These are phyloP conservation scores for Xiphydria camelus DNA, from an alignment of 2,888 invertebrate genomes.

Conservation along the genomic window DNA sequence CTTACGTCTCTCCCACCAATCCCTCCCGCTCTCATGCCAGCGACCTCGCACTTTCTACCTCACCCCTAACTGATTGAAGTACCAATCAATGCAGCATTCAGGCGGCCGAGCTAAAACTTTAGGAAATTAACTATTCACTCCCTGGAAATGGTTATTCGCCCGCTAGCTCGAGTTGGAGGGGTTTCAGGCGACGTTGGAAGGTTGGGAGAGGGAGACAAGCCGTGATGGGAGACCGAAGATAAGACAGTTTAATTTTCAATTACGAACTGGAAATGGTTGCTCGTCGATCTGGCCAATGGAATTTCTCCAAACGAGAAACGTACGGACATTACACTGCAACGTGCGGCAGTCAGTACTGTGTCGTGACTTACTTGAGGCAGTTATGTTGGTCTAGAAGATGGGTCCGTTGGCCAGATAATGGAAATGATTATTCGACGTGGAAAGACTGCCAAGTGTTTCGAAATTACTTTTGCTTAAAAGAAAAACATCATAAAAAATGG, in stretches of 20 bases:
- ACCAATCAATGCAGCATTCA: slow-evolving; percentile 57
- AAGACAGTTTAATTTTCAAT: slow-evolving; percentile 55
- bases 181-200: slow-evolving; percentile 19
- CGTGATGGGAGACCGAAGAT: slow-evolving; percentile 35
- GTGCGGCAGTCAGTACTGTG: too few species aligned
- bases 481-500: too few species aligned
- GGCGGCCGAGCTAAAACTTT: slow-evolving; percentile 53
- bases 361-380: too few species aligned
- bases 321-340: too few species aligned
- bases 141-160: slow-evolving; percentile 54
- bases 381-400: too few species aligned
- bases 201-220: not conserved
- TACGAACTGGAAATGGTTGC: slow-evolving; percentile 29
- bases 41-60: slow-evolving; percentile 29
- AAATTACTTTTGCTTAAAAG: too few species aligned
- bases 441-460: too few species aligned
- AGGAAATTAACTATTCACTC: slow-evolving; percentile 57
- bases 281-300: slow-evolving; percentile 19
- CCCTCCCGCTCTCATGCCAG: slow-evolving; percentile 13
- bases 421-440: too few species aligned
- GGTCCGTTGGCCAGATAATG: too few species aligned
- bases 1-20: slow-evolving; percentile 1
- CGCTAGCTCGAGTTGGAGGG: slow-evolving; percentile 45
- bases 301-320: too few species aligned
- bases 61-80: slow-evolving; percentile 54